A percentile compares a stretch with the other conserved stretches of the same genome.
Conservation (phyloP, 1,140 invertebrate species). For the Drosophila mayri region DNA sequence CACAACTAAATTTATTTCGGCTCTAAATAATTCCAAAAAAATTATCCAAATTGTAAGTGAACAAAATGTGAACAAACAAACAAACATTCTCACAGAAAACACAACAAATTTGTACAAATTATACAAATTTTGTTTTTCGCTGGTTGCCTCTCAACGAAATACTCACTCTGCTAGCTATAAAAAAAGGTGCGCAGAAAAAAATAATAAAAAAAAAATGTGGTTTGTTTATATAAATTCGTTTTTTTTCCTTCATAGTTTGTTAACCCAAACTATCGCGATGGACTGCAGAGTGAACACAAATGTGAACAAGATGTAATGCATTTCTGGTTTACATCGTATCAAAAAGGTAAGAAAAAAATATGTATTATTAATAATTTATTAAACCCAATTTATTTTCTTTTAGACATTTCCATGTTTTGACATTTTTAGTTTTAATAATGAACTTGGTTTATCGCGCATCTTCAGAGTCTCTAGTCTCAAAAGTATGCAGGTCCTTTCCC, state of each 20-base stretch:
- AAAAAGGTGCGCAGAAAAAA: no score
- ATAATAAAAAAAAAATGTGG: no score
- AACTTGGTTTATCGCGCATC: no score
- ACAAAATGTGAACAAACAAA: not conserved
- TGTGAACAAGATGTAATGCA: not conserved
- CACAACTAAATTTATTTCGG: conserved; percentile 2
- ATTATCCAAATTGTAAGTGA: conserved; percentile 14
- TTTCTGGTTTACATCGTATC: not conserved
- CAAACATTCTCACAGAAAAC: not conserved
- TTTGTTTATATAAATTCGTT: no score
- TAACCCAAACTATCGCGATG: no score
- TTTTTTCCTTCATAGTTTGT: no score
- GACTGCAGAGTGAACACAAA: not conserved
- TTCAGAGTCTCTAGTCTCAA: no score
- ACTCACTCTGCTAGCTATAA: no score
- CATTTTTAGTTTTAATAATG: not conserved
- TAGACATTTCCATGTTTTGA: not conserved
- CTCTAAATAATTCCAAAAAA: not conserved
- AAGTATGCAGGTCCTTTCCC: no score
- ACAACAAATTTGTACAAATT: not conserved
- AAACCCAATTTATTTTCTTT: not conserved
- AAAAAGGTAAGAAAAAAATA: not conserved
- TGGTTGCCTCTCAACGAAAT: no score
- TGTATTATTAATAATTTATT: not conserved
- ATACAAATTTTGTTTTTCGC: no score